These are phyloP conservation scores for Marisa cornuarietis DNA, from an alignment of 1,140 invertebrate species.

Conservation along the genomic window DNA sequence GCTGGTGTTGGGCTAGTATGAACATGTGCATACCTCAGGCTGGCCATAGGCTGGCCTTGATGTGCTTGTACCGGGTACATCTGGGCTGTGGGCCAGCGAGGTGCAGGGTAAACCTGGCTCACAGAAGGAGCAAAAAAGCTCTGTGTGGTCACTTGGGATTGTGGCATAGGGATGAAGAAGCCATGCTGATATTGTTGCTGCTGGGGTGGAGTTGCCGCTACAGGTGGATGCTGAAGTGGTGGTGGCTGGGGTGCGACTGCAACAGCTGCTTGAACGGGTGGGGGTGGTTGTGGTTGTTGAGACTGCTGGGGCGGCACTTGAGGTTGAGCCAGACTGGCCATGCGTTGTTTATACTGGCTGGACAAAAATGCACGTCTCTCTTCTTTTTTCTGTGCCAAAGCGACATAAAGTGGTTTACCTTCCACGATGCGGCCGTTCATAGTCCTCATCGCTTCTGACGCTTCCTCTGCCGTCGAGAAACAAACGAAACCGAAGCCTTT, in stretches of 20 bases:
- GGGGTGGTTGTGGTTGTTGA: slow-evolving; percentile 13
- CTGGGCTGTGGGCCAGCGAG: not conserved
- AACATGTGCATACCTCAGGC: slow-evolving; percentile 12
- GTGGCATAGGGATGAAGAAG: no score
- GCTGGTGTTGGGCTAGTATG: slow-evolving; percentile 7
- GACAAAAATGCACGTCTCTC: slow-evolving; percentile 96
- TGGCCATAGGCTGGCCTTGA: slow-evolving; percentile 9
- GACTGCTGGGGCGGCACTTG: slow-evolving; percentile 15
- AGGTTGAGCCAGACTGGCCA: slow-evolving; percentile 29
- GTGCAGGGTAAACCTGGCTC: slow-evolving; percentile 13
- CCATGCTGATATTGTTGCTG: slow-evolving; percentile 9
- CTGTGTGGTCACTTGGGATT: no score
- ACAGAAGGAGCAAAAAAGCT: not conserved
- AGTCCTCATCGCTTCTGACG: slow-evolving; percentile 95
- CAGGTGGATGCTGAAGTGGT: slow-evolving; percentile 14
- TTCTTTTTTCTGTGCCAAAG: slow-evolving; percentile 97
- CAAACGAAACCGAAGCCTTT: slow-evolving; percentile 99
- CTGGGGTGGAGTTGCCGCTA: slow-evolving; percentile 7
- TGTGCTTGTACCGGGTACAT: slow-evolving; percentile 8
- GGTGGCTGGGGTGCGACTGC: slow-evolving; percentile 5
- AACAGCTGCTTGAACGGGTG: no score
- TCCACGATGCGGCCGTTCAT: slow-evolving; percentile 98
- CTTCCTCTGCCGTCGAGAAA: slow-evolving; percentile 96
- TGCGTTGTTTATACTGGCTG: slow-evolving; percentile 84
- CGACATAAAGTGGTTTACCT: slow-evolving; percentile 97